Evolutionary conservation across 2,113 vertebrate species (phyloP).

Genomic region (Corythaeola cristata): DNA sequence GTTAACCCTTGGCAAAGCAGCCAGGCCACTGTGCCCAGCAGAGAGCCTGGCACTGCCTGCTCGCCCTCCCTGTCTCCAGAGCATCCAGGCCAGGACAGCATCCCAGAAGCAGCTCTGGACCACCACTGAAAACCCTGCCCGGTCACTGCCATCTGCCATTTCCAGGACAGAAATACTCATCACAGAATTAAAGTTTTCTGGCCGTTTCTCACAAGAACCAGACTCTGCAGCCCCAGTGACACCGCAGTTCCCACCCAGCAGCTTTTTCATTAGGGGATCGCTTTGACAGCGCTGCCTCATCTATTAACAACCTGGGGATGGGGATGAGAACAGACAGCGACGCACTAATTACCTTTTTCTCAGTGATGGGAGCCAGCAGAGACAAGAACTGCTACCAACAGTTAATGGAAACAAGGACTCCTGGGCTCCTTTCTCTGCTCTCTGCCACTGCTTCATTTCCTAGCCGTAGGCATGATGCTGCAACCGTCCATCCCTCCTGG

Average conservation of each 20-base stretch:
- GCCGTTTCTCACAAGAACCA: not conserved
- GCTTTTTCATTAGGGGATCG: not conserved
- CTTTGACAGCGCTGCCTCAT: conserved; percentile 11
- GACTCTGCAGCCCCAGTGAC: not conserved
- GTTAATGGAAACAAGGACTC: not conserved
- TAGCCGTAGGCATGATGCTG: not conserved
- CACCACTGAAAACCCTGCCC: not conserved
- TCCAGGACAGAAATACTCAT: not conserved
- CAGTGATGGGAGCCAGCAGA: not conserved
- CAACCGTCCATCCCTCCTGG: not conserved
- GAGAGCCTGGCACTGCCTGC: not conserved
- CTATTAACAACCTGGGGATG: not conserved
- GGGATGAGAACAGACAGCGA: not conserved
- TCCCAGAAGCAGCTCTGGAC: not conserved
- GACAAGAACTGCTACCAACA: not conserved
- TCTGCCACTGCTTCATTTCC: not conserved
- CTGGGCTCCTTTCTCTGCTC: not conserved
- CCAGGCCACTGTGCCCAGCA: not conserved
- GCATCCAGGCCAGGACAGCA: not conserved
- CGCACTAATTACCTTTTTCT: conserved; percentile 10
- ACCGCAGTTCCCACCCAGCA: not conserved
- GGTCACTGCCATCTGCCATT: not conserved
- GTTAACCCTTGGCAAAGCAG: not conserved
- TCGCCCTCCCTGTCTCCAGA: not conserved
- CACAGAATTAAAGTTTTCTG: not conserved